A percentile compares a stretch with the other conserved stretches of the same genome.
Evolutionary conservation across 2,113 vertebrate genomes (phyloP).

Genomic region (Stegostoma tigrinum): DNA sequence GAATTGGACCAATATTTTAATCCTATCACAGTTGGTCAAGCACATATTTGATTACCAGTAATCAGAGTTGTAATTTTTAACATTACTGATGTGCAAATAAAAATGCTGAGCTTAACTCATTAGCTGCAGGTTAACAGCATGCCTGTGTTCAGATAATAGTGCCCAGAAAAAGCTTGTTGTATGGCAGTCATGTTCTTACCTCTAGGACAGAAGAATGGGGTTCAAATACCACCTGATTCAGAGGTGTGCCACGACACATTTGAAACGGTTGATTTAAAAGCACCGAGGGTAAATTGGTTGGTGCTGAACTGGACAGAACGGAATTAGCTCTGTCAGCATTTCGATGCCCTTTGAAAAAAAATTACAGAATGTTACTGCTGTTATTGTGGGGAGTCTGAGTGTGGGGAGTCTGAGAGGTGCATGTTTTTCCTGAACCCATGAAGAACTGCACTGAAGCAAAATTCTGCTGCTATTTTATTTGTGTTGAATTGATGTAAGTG

Average conservation of each 20-base stretch:
- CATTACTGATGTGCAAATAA: background rate
- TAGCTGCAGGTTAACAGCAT: background rate
- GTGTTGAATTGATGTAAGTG: background rate
- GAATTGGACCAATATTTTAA: background rate
- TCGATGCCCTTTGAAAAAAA: background rate
- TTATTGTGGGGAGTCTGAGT: background rate
- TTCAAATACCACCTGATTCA: no score
- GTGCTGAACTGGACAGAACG: background rate
- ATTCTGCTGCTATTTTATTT: background rate
- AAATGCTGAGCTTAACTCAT: background rate
- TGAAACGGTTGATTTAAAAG: background rate
- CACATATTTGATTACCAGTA: background rate
- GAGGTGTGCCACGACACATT: no score
- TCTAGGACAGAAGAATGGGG: no score
- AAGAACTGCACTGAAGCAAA: background rate
- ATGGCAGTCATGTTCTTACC: no score
- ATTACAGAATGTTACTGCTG: background rate
- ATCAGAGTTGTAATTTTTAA: background rate
- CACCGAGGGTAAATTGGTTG: background rate
- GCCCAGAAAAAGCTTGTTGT: background rate
- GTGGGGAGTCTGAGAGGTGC: background rate
- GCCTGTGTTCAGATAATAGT: background rate
- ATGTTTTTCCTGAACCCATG: background rate
- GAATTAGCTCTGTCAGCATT: background rate
- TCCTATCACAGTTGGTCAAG: background rate